Base-by-base conservation (phyloP, 2,888 invertebrate genomes). In the Caenorhabditis panamensis region DNA sequence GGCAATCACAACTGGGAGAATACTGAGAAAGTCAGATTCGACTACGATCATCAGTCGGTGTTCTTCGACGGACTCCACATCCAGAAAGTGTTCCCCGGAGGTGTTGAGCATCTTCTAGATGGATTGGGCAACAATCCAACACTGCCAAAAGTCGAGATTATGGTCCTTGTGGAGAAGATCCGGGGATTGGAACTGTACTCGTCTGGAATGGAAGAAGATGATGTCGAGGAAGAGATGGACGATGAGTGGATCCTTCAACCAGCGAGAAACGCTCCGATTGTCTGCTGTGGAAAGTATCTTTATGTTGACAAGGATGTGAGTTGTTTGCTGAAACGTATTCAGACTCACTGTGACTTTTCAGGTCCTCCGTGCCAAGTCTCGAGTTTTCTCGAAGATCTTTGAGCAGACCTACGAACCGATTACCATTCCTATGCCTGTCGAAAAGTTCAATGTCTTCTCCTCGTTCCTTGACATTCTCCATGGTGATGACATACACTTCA, bases 221-320 rank as follows among this genome's bases (percentile, higher is more conserved):
- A 5, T 24, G 58, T 36, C 13, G 41, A 41, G 16, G 73, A 73
- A 37, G 59, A 61, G 6, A 75, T 75, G 66, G 75, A 75, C 51
- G 75, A 75, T 58, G 75, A 75, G n/a, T 75, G 75, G 75, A 66
- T 66, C 31, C 61, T 75, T 16, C 75, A 75, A 20, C 75, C 75
- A 11, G 49, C 61, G 1, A 56, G 75, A 41, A 75, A 24, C 47
- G n/a, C 37, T 36, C 75, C 75, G 13, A 75, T 75, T 20, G 66
- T 75, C 9, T 75, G 75, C 31, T 75, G 75, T 44, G 75, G 75
- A 18, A 75, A 75, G 61, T 75, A 66, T 51, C 24, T 75, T 5
- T 75, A 75, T 16, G 75, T 75, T 24, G 75, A 75, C 54, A 75
- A 75, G 16, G 75, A 75, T 13, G 75, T 75, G 20, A 56, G 66